These are phyloP conservation scores for Oreochromis aureus DNA, from an alignment of 2,113 vertebrate genomes.

Conservation along the genomic window DNA sequence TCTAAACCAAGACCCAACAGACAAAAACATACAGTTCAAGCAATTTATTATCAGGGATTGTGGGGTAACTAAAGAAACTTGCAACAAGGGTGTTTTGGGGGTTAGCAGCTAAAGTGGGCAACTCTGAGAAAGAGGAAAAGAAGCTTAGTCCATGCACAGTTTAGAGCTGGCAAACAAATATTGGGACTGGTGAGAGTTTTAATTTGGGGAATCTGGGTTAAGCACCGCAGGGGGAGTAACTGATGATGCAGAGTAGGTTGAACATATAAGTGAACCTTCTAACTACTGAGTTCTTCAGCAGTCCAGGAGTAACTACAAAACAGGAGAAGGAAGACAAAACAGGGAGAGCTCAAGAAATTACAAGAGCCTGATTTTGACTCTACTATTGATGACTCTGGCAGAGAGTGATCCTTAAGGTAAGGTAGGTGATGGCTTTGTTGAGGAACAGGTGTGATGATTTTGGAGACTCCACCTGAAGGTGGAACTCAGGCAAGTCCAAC, in stretches of 20 bases:
- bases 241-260: not conserved
- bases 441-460: not conserved
- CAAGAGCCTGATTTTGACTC: not conserved
- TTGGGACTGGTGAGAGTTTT: not conserved
- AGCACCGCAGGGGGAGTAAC: not conserved
- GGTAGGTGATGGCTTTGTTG: not conserved
- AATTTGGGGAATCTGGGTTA: not conserved
- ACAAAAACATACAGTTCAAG: not conserved
- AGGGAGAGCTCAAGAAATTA: not conserved
- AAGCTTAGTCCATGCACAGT: not conserved
- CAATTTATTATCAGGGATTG: not conserved
- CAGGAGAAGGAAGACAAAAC: not conserved
- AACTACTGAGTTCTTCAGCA: not conserved
- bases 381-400: too few species aligned
- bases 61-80: not conserved
- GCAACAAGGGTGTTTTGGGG: not conserved
- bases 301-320: not conserved
- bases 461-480: not conserved
- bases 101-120: not conserved
- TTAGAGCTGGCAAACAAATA: not conserved
- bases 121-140: not conserved
- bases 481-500: not conserved
- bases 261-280: not conserved
- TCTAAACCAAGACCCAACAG: not conserved
- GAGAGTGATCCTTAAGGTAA: not conserved